Percentiles rank a stretch among this genome's conserved stretches.
phyloP scores from a whole-genome alignment of 1,140 invertebrate species.

The Saxidomus purpurata region DNA sequence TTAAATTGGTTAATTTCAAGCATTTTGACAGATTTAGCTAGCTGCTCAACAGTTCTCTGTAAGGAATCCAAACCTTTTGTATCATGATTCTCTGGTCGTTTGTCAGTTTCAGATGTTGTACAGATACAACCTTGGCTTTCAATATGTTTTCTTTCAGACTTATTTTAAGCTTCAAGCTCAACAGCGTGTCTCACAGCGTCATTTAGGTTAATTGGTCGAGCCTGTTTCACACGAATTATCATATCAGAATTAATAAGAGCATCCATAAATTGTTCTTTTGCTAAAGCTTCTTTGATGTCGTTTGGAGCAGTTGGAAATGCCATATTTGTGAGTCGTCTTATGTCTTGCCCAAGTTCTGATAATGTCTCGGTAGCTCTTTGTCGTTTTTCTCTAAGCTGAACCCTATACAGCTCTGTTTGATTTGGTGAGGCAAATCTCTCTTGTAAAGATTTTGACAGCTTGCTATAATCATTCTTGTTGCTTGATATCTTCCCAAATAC shows the following conservation, averaged over 20 bases:
- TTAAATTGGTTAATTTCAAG: not conserved
- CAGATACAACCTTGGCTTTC: too few relatives aligned
- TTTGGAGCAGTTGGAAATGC: too few relatives aligned
- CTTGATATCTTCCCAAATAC: not conserved
- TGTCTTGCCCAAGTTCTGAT: too few relatives aligned
- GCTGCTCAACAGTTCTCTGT: not conserved
- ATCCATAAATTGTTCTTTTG: conserved; percentile 29
- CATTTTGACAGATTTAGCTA: not conserved
- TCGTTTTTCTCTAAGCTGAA: conserved; percentile 31
- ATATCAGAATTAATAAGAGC: conserved; percentile 7
- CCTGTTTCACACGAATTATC: too few relatives aligned
- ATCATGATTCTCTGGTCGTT: not conserved
- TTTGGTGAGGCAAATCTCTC: conserved; percentile 52
- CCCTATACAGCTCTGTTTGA: conserved; percentile 56
- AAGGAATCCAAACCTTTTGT: not conserved
- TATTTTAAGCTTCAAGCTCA: too few relatives aligned
- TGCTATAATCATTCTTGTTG: not conserved
- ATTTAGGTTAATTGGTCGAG: too few relatives aligned
- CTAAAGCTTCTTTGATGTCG: conserved; percentile 15
- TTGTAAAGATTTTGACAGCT: not conserved
- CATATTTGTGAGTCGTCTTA: too few relatives aligned
- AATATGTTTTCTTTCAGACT: not conserved
- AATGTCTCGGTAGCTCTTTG: too few relatives aligned
- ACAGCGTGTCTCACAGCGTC: too few relatives aligned
- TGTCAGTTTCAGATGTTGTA: too few relatives aligned